Base-by-base conservation (phyloP, 2,797 vertebrate species). In the Phataginus tetradactyla region DNA sequence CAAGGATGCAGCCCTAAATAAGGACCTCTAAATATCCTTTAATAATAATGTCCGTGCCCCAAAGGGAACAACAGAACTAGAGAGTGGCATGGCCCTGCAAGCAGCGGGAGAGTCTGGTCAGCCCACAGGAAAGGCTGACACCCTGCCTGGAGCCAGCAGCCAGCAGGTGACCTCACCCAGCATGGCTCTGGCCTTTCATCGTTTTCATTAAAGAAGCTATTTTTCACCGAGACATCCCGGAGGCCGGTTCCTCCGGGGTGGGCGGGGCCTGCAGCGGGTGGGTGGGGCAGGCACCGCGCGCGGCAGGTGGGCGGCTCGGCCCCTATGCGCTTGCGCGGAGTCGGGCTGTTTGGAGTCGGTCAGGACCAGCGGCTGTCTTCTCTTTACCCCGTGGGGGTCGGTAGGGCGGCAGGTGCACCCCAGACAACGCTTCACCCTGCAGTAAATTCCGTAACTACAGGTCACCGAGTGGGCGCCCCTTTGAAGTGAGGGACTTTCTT, bases 371-470 rank as follows among this genome's bases (percentile, higher is more conserved):
- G 8, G 78, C 17, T 72, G 37, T 34, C 37, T 0, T 10, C n/a
- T 4, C 10, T 20, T 79, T 92, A 64, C 69, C 74, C 42, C 18
- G 21, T 1, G 61, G 7, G 25, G 87, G 97, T 63, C 23, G 0
- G 17, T 4, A 14, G 86, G 74, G 59, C 39, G 55, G 96, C 98
- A 98, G 98, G 98, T 98, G 98, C 93, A 96, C 97, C 97, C 97
- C 95, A 94, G 95, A 97, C 93, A 91, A 93, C 64, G 66, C 93
- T 97, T 98, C 98, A 97, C 94, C 90, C 72, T 75, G 97, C 96
- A 98, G 97, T 98, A 97, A 98, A 98, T 98, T 98, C 97, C 96
- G 37, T 98, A 98, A 98, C 98, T 98, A 98, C 95, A 97, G 98
- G 98, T 98, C 98, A 97, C 1, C 25, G 92, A 97, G 96, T 95